Percentiles rank a stretch among this genome's conserved stretches.
phyloP scores from a whole-genome alignment of 1,140 invertebrate species.

The Solenopsis fugax region DNA sequence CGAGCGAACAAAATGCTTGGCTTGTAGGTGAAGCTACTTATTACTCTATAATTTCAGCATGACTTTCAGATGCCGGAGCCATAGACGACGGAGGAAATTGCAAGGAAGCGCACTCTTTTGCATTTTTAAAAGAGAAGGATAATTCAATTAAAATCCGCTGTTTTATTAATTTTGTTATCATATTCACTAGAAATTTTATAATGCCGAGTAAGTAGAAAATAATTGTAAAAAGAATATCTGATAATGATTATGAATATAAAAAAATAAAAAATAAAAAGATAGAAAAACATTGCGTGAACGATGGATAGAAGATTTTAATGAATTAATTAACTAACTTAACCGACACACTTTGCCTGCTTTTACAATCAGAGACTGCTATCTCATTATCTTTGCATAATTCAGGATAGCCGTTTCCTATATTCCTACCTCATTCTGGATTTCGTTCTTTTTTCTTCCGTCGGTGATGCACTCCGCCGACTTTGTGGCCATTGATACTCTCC shows the following conservation, averaged over 20 bases:
- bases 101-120: neutral
- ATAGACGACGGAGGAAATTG: constrained; percentile 7
- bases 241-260: neutral
- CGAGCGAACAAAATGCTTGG: neutral
- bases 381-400: constrained; percentile 38
- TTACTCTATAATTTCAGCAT: constrained; percentile 12
- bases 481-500: constrained; percentile 24
- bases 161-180: constrained; percentile 26
- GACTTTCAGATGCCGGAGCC: constrained; percentile 1
- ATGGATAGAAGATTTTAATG: neutral
- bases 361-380: neutral
- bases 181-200: neutral
- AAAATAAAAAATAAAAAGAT: neutral
- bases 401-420: constrained; percentile 17
- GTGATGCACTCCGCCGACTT: constrained; percentile 7
- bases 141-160: constrained; percentile 1
- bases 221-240: neutral
- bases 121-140: constrained; percentile 1
- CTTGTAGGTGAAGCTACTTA: neutral
- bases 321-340: neutral
- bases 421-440: constrained; percentile 8
- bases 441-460: neutral
- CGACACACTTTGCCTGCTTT: neutral
- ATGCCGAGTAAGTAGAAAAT: neutral
- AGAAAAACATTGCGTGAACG: neutral